Evolutionary conservation across 2,113 vertebrate species (phyloP), one percentile per base, ranked within the genome.

Genomic region (Brienomyrus brachyistius): DNA sequence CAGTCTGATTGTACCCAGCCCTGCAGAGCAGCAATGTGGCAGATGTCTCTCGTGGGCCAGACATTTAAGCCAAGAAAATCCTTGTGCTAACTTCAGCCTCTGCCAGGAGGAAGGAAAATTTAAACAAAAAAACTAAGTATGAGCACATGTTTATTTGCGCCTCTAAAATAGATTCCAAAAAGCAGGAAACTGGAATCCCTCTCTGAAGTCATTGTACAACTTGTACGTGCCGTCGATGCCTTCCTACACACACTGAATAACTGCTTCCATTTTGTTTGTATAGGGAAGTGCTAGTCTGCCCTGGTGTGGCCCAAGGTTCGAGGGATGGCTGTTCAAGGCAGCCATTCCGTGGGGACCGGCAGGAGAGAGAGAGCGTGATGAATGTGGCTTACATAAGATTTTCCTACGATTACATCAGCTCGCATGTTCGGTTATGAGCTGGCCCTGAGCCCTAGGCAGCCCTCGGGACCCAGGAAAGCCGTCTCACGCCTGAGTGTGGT

Each of bases 371-470:
- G 89, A 89, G 51, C 4, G 23, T 90, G 90, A 88, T 88, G 52
- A 90, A 88, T 83, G 90, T 52, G 48, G 82, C 88, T 89, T 90
- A 70, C 87, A 89, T 88, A 90, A 90, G 51, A 86, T 89, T 90
- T 90, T 90, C 88, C 90, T 90, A 86, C 11, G 50, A 85, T 89
- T 90, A 88, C 90, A 88, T 90, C 90, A 89, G 83, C 21, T 84
- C 19, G 70, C 40, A 52, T 90, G 56, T 86, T 90, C 59, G 27
- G 89, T 74, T 84, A 45, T 90, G 31, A 80, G n/a, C n/a, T 90
- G 89, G 89, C 52, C 51, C 62, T 27, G 40, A 56, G 74, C 88
- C 77, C 50, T 21, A 0, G 35, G 40, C 88, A 51, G 27, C 70
- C 74, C 70, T 3, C 74, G 3, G 35, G 88, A 23, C 77, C 89